Conservation (phyloP, 2,797 vertebrate genomes). For the Pangasius sanitwongsei region DNA sequence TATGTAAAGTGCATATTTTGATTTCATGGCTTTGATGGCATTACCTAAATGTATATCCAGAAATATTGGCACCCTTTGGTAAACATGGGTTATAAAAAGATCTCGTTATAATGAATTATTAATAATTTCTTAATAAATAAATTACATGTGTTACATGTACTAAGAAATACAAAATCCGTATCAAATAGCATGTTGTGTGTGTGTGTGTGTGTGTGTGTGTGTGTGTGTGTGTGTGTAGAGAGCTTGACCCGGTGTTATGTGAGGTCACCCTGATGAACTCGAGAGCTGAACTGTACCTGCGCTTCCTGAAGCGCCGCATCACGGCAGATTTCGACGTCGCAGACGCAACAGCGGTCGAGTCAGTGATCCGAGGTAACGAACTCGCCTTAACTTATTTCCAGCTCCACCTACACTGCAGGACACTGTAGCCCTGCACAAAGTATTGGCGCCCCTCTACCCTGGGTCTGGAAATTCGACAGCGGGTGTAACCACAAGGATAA, state of each 20-base stretch:
- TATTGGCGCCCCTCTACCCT: not conserved
- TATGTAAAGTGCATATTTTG: not conserved
- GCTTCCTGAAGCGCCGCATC: conserved; percentile 90
- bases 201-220: not conserved
- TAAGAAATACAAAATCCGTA: not conserved
- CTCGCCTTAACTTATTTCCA: not conserved
- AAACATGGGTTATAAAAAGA: not conserved
- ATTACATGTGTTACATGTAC: not conserved
- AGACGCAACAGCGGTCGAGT: conserved; percentile 83
- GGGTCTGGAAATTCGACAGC: not conserved
- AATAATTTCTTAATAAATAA: not conserved
- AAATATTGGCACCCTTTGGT: conserved; percentile 13
- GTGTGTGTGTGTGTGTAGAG: conserved; percentile 72
- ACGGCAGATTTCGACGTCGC: conserved; percentile 92
- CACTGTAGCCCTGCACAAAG: not conserved
- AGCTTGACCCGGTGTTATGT: conserved; percentile 89
- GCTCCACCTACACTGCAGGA: not conserved
- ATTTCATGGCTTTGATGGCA: not conserved
- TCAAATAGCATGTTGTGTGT: not conserved
- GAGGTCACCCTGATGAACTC: conserved; percentile 97
- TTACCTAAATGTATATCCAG: not conserved
- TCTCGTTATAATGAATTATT: not conserved
- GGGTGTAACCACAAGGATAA: not conserved
- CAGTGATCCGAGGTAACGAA: conserved; percentile 84
- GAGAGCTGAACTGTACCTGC: conserved; percentile 90